Conservation (phyloP, 2,113 vertebrate genomes). For the Chamaea fasciata region DNA sequence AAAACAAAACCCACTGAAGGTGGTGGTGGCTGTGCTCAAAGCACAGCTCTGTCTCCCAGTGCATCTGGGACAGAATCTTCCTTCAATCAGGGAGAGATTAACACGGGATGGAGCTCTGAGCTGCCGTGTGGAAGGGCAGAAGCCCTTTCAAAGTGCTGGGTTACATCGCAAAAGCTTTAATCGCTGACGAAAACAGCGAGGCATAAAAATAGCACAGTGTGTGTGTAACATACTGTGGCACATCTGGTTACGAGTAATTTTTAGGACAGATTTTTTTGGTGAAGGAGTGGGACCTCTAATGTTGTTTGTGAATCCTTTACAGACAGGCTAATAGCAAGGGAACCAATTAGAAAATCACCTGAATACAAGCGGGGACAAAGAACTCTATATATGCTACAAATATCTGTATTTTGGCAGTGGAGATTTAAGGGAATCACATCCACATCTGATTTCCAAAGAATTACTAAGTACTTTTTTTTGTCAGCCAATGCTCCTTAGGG, state of each 20-base stretch:
- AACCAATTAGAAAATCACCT: background rate
- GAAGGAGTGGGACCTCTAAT: background rate
- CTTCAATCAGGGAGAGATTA: background rate
- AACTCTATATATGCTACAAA: background rate
- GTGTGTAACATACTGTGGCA: background rate
- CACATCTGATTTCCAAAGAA: background rate
- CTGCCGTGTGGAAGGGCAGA: background rate
- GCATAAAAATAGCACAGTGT: background rate
- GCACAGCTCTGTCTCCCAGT: background rate
- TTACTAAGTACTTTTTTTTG: background rate
- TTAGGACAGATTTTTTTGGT: background rate
- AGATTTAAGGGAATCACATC: background rate
- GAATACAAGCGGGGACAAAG: background rate
- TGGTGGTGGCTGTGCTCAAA: fast-evolving
- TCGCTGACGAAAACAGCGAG: background rate
- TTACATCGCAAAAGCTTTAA: background rate
- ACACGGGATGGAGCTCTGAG: background rate
- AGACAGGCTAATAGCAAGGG: background rate
- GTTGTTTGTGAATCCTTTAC: background rate
- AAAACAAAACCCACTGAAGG: background rate
- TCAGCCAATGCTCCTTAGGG: background rate
- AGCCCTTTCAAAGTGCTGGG: background rate
- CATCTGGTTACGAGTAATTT: background rate
- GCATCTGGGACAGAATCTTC: background rate
- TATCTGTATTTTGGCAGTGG: background rate